Evolutionary conservation across 2,888 invertebrate species (phyloP).

Genomic region (Thumatha senex): DNA sequence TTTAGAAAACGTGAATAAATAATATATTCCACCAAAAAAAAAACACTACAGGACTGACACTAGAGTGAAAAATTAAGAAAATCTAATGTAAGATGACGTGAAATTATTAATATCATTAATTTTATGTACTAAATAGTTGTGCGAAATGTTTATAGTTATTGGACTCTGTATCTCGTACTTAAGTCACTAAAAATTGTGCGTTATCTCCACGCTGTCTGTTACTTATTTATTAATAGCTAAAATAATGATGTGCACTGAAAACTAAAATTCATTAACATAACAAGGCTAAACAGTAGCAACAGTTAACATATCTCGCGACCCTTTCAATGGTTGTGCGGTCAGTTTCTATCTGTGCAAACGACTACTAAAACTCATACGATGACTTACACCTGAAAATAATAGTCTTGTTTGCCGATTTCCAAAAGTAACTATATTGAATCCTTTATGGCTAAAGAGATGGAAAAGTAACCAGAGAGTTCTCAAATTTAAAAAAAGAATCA

Average conservation of each 20-base stretch:
- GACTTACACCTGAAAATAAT: not conserved
- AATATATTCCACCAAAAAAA: too few relatives aligned
- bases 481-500: too few relatives aligned
- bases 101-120: too few relatives aligned
- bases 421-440: not conserved
- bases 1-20: too few relatives aligned
- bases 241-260: conserved; percentile 41
- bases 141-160: not conserved
- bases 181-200: conserved; percentile 17
- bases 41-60: too few relatives aligned
- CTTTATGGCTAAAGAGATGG: too few relatives aligned
- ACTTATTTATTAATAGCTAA: not conserved
- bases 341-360: conserved; percentile 24
- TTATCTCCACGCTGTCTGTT: conserved; percentile 5
- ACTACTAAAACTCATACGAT: too few relatives aligned
- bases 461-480: too few relatives aligned
- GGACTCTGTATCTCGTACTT: too few relatives aligned
- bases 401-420: not conserved
- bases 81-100: too few relatives aligned
- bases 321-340: conserved; percentile 36
- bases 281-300: conserved; percentile 19
- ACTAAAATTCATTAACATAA: conserved; percentile 20
- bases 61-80: too few relatives aligned
- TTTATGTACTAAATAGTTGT: too few relatives aligned
- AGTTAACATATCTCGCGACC: conserved; percentile 48